Evolutionary conservation across 1,140 invertebrate species (phyloP).

Genomic region (Cydia fagiglandana): DNA sequence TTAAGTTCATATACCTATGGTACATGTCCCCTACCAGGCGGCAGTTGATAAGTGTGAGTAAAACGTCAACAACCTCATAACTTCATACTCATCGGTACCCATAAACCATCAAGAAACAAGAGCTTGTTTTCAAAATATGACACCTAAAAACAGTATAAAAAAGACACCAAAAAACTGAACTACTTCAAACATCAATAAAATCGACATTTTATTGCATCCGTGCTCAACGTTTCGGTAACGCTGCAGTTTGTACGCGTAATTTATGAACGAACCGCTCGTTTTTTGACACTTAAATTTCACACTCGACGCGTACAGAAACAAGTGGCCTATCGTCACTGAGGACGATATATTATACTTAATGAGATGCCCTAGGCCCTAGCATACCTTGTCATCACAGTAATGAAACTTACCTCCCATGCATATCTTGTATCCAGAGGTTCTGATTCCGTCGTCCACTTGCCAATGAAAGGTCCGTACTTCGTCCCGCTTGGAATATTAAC

Average conservation of each 20-base stretch:
- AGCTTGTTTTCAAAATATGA: conserved; percentile 28
- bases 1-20: neutral
- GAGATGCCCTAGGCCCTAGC: conserved; percentile 33
- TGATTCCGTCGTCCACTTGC: conserved; percentile 83
- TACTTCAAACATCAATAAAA: conserved; percentile 69
- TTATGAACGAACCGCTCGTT: conserved; percentile 59
- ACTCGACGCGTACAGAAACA: conserved; percentile 51
- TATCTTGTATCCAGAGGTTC: conserved; percentile 82
- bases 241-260: conserved; percentile 57
- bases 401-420: conserved; percentile 86
- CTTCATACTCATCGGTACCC: conserved; percentile 1
- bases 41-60: neutral
- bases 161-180: conserved; percentile 45
- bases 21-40: neutral
- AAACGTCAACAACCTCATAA: conserved; percentile 15
- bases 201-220: conserved; percentile 66
- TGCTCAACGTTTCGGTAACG: conserved; percentile 41
- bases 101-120: conserved; percentile 28
- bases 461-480: conserved; percentile 85
- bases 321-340: conserved; percentile 54
- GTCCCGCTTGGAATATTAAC: conserved; percentile 80
- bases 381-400: conserved; percentile 44
- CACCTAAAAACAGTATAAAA: conserved; percentile 37
- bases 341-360: conserved; percentile 37
- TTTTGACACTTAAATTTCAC: conserved; percentile 58